Base-by-base conservation (phyloP, 2,113 vertebrate species). In the Forbesichthys papilliferus region DNA sequence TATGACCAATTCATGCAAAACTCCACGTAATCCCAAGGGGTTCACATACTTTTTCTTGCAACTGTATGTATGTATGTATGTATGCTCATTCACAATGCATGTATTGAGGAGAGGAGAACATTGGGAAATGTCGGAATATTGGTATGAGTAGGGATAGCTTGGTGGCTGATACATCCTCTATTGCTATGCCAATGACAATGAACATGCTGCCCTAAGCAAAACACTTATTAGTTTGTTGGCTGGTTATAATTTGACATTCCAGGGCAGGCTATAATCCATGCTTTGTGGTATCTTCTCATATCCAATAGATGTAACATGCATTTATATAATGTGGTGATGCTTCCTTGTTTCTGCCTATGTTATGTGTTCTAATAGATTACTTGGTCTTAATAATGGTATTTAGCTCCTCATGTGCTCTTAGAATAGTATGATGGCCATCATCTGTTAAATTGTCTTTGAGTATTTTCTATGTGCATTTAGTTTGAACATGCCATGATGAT, bases 171-270 rank as follows among this genome's bases (percentile, higher is more conserved):
- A 79, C 67, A 69, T 66, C 73, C 81, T 79, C 18, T 75, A 12
- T 46, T 60, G 68, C 55, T 72, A 64, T 66, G 54, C 64, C 76
- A 85, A 84, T 78, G 78, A 48, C 77, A 42, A 36, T 51, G 53
- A 42, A 60, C 13, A 49, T 42, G 14, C 54, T 58, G 11, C 55
- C 57, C 67, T 80, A 27, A 27, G 27, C 27, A 27, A 27, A 1
- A 27, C 27, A 27, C 62, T 59, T 53, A 34, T 42, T 46, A 54
- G 27, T 58, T 42, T 46, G 34, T 54, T 42, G 59, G 52, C 5
- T 53, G 11, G 61, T 63, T 36, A 66, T 1, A 36, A 18, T 7
- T 11, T 4, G 56, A 54, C 56, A 33, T 20, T 53, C 53, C 54
- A 48, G 0, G 13, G 48, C 49, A 36, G 52, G 3, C 1, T 14